Conservation (phyloP, 2,797 vertebrate genomes). For the Melopsittacus undulatus region DNA sequence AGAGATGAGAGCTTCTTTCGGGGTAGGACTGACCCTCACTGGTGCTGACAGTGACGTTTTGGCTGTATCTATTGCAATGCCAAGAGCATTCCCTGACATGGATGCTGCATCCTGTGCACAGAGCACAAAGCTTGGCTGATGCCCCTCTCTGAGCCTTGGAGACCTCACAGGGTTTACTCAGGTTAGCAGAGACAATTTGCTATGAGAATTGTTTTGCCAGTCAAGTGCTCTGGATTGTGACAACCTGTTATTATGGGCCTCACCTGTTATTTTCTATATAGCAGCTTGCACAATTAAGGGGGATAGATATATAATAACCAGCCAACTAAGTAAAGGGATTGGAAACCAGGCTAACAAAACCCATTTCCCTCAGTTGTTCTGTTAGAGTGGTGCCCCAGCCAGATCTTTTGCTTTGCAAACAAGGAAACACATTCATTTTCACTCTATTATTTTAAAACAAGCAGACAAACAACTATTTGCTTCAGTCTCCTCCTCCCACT, state of each 20-base stretch:
- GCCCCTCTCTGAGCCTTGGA: not conserved
- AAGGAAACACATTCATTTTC: not conserved
- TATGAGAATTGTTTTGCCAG: slow-evolving; percentile 7
- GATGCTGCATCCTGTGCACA: not conserved
- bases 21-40: not conserved
- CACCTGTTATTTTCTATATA: slow-evolving; percentile 40
- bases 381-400: not conserved
- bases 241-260: not conserved
- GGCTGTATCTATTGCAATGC: not conserved
- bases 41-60: accelerated
- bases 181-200: slow-evolving; percentile 37
- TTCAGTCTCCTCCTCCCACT: not conserved
- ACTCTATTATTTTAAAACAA: not conserved
- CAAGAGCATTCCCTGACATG: accelerated
- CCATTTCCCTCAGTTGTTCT: not conserved
- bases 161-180: not conserved
- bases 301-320: slow-evolving; percentile 30
- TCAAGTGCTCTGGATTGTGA: not conserved
- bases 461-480: not conserved
- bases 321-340: slow-evolving; percentile 6
- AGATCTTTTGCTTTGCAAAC: not conserved
- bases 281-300: slow-evolving; percentile 41
- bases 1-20: not conserved
- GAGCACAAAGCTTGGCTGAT: not conserved
- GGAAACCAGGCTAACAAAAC: slow-evolving; percentile 25